Base-by-base conservation (phyloP, 2,797 vertebrate species). In the Epinephelus malabaricus region DNA sequence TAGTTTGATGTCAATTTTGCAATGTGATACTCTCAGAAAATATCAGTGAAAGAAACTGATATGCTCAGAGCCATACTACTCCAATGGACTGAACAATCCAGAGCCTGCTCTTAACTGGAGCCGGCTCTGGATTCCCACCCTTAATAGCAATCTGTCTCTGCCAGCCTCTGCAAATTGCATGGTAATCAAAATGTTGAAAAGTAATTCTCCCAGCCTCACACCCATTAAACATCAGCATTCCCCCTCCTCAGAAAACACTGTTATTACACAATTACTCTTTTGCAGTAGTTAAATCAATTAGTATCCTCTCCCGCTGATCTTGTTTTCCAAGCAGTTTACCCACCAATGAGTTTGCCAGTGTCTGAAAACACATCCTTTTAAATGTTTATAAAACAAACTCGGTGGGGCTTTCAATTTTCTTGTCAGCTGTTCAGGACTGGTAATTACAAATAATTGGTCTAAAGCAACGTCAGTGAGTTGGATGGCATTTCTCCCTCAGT, bases 371-470 rank as follows among this genome's bases (percentile, higher is more conserved):
- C 63, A 38, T 75, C 55, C 61, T 75, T 83, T 92, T 73, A 82
- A 83, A 85, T 60, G 11, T 2, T 71, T 69, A 74, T 80, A 46
- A 84, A 89, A 78, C 51, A 83, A 82, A 78, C 78, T 82, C 43
- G 4, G 59, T 65, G 64, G 56, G 83, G 77, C 66, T 81, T 87
- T 84, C 51, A 88, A 86, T 92, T 90, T 87, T 79, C 72, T 76
- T 77, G 59, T 87, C 78, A 79, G 71, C 66, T 61, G 75, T 68
- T 73, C 30, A 12, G 49, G 74, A 77, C 72, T 71, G 76, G 82
- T 86, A 91, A 92, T 93, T 88, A 86, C 61, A 81, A 86, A 76
- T 90, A 92, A 94, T 91, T 76, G 86, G 91, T 89, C 69, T 69
- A 78, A 84, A 85, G 69, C 67, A 79, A 80, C 25, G 80, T 89